Evolutionary conservation across 2,888 invertebrate genomes (phyloP), one percentile per base, ranked within the genome.

Genomic region (Gonocerus acuteangulatus): DNA sequence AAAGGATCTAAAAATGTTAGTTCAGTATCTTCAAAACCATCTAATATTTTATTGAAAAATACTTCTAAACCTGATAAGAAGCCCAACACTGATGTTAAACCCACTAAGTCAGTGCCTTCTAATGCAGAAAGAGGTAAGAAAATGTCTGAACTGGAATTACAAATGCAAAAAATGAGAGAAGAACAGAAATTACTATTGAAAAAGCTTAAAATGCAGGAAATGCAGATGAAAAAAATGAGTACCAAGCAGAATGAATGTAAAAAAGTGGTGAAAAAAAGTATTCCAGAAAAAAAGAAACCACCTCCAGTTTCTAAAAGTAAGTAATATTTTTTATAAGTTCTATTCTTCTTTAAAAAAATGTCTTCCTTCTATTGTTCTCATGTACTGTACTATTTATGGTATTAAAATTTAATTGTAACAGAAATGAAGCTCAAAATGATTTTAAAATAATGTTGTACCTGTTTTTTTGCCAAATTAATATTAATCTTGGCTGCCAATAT

Each of bases 241-340:
- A 27, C 4, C 27, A 4, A 21, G 21, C 19, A n/a, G n/a, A 23
- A 15, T 2, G 19, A 27, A 32, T n/a, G 15, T 4, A 39, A 39
- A 39, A 39, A 39, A 39, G 4, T 39, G 4, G n/a, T 39, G 3
- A 39, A 39, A 15, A 39, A 39, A 15, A 6, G 9, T 9, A 15
- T 39, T 15, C 13, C n/a, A 3, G 39, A 39, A 39, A 39, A 39
- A 15, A 39, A 13, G n/a, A 39, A 39, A 39, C 39, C 39, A n/a
- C 15, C 15, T 6, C 39, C 39, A 34, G 36, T 32, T 18, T 9
- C 21, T 13, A 49, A 49, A 48, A 19, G 60, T 60, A 15, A 48
- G 32, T 60, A 16, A 21, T 13, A n/a, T 39, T 39, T 39, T 15
- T 39, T n/a, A 39, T 11, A 22, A 27, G 47, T 56, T 52, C 45